These are phyloP conservation scores for Chymomyza costata DNA, from an alignment of 1,140 invertebrate genomes.

Conservation along the genomic window DNA sequence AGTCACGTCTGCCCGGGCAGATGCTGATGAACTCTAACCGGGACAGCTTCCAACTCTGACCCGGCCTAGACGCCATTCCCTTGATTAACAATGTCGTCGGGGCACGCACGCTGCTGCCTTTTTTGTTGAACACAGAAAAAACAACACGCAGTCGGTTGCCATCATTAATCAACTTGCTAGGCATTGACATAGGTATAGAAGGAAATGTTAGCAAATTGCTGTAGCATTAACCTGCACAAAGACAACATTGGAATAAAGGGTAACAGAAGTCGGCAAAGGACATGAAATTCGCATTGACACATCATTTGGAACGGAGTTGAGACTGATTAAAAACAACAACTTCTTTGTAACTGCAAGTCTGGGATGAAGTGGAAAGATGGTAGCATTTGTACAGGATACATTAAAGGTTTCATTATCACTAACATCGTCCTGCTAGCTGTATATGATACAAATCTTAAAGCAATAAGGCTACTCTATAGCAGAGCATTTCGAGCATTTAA, in stretches of 20 bases:
- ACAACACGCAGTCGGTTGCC: slow-evolving; percentile 57
- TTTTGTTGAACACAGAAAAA: slow-evolving; percentile 1
- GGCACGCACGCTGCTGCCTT: slow-evolving; percentile 17
- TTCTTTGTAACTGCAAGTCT: slow-evolving; percentile 33
- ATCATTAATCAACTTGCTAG: slow-evolving; percentile 66
- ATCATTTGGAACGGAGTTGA: slow-evolving; percentile 66
- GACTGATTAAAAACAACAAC: slow-evolving; percentile 44
- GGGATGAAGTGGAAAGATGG: slow-evolving; percentile 24
- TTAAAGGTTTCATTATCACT: no score
- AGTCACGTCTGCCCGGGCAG: background rate
- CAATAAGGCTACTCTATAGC: no score
- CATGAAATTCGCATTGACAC: slow-evolving; percentile 51
- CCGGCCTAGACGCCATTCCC: no score
- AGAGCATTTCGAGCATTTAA: no score
- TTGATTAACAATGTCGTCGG: slow-evolving; percentile 27
- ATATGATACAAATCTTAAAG: no score
- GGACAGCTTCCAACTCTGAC: no score
- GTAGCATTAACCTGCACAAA: slow-evolving; percentile 12
- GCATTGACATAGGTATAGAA: slow-evolving; percentile 45
- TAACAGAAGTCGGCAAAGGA: no score
- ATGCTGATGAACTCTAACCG: slow-evolving; percentile 2
- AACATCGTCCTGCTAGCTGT: no score
- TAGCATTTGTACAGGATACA: no score
- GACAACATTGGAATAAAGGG: no score
- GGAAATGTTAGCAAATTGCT: slow-evolving; percentile 54